Base-by-base conservation (phyloP, 2,113 vertebrate species). In the Atrichornis clamosus region DNA sequence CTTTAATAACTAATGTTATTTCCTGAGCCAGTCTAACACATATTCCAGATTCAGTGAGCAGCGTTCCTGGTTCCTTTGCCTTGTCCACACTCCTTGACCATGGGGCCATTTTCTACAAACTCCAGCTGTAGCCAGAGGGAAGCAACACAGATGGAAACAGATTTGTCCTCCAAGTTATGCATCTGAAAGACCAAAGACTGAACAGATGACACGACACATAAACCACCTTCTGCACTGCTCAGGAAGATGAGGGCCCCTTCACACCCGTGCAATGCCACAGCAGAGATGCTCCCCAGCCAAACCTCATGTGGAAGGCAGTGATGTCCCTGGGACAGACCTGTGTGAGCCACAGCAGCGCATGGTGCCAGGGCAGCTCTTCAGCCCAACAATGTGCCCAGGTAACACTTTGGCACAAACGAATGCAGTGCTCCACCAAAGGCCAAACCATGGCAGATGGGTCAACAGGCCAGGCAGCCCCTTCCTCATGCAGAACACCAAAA, bases 401-500 rank as follows among this genome's bases (percentile, higher is more conserved):
- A 27, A 26, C 2, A 2, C 35, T 26, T 15, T 3, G 3, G 59
- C 63, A 55, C 21, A 32, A 69, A 19, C 0, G 1, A 52, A 49
- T 2, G 3, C 9, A 16, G 18, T 32, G 53, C 10, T 60, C n/a
- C 65, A 47, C 24, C 63, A 73, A 64, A 70, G 64, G 22, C 28
- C 73, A 84, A 53, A 52, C 22, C 16, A 2, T 8, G 21, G 17
- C 5, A 13, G 59, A 7, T 12, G 46, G 63, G 39, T n/a, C 1
- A 6, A 35, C 6, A 20, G 37, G n/a, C 20, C 44, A 63, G 33
- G 32, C 1, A 21, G 84, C 35, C 35, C 41, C 52, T 28, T 63
- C 60, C 33, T 67, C 33, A 1, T 0, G 9, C 2, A n/a, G 15
- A 65, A 42, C 0, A 0, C 35, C 32, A 39, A 37, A 49, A 82